A percentile compares a stretch with the other conserved stretches of the same genome.
These are phyloP conservation scores for Camponotus pennsylvanicus DNA, from an alignment of 1,140 invertebrate genomes.

Conservation along the genomic window DNA sequence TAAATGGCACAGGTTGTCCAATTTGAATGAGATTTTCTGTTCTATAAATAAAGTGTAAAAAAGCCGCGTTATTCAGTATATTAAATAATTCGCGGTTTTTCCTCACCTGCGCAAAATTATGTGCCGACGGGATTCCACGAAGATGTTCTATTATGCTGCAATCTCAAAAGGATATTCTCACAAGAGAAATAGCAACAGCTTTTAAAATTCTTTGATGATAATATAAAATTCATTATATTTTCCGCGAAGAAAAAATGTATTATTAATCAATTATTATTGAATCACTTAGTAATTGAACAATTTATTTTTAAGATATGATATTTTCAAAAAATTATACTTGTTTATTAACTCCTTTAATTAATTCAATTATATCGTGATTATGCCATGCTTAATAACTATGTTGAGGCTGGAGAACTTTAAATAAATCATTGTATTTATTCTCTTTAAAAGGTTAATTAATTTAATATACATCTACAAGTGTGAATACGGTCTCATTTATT, in stretches of 20 bases:
- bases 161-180: slow-evolving; percentile 46
- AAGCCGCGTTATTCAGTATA: slow-evolving; percentile 26
- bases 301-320: background rate
- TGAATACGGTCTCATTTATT: background rate
- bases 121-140: slow-evolving; percentile 27
- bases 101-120: slow-evolving; percentile 29
- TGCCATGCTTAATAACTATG: background rate
- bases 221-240: slow-evolving; percentile 42
- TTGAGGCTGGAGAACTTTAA: background rate
- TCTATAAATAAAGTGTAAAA: slow-evolving; percentile 35
- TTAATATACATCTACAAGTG: background rate
- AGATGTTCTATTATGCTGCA: slow-evolving; percentile 52
- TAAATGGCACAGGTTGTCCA: background rate
- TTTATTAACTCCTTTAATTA: slow-evolving; percentile 23
- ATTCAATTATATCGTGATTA: background rate
- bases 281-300: slow-evolving; percentile 15
- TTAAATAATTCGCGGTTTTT: slow-evolving; percentile 54
- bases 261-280: slow-evolving; percentile 1
- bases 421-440: slow-evolving; percentile 4
- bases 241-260: background rate
- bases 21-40: slow-evolving; percentile 1
- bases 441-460: slow-evolving; percentile 16
- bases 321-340: background rate
- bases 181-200: slow-evolving; percentile 2
- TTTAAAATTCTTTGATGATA: background rate